Conservation (phyloP, 2,888 invertebrate genomes). For the Troides aeacus region DNA sequence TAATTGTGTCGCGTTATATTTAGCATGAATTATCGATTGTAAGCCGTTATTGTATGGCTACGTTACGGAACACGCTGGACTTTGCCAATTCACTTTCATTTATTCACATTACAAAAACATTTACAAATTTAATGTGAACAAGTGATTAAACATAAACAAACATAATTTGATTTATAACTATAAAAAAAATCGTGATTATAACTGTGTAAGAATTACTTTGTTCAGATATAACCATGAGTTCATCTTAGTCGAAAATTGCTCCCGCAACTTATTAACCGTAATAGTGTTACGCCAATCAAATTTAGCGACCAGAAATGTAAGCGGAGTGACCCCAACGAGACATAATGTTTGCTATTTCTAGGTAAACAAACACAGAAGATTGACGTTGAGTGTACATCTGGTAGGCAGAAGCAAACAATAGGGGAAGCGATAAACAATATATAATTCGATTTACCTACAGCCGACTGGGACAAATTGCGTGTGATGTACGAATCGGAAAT, state of each 20-base stretch:
- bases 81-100: background rate
- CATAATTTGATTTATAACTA: no score
- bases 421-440: slow-evolving; percentile 69
- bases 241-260: background rate
- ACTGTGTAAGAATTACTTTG: background rate
- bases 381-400: slow-evolving; percentile 78
- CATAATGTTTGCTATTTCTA: slow-evolving; percentile 74
- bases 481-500: slow-evolving; percentile 41
- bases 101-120: background rate
- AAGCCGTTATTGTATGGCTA: slow-evolving; percentile 57
- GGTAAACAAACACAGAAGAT: slow-evolving; percentile 76
- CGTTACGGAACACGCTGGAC: background rate
- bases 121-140: no score
- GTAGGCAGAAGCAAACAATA: slow-evolving; percentile 74
- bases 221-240: background rate
- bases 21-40: slow-evolving; percentile 79
- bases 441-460: slow-evolving; percentile 72
- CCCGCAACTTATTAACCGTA: slow-evolving; percentile 32
- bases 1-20: slow-evolving; percentile 76
- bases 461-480: slow-evolving; percentile 65
- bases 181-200: background rate
- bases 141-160: no score
- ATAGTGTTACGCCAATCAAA: slow-evolving; percentile 71
- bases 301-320: slow-evolving; percentile 61
- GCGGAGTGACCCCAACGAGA: slow-evolving; percentile 64